Evolutionary conservation across 2,113 vertebrate genomes (phyloP).

Genomic region (Cavia porcellus): DNA sequence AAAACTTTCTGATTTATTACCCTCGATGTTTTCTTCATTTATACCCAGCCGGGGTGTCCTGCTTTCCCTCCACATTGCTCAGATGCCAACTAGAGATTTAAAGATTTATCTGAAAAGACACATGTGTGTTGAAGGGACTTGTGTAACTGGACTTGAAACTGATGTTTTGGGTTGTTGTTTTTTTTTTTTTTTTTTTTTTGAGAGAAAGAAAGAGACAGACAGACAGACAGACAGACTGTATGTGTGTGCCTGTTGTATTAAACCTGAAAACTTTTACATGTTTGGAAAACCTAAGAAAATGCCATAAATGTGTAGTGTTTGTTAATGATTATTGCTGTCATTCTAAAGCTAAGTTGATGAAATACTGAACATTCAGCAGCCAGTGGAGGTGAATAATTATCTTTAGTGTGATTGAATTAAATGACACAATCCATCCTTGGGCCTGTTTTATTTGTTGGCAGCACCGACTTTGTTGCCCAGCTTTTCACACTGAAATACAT

Average conservation of each 20-base stretch:
- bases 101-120: conserved; percentile 17
- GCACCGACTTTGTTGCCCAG: background rate
- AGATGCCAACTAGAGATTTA: conserved; percentile 16
- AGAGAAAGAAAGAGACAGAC: background rate
- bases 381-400: background rate
- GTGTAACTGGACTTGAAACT: background rate
- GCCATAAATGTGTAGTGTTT: background rate
- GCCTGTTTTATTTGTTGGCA: background rate
- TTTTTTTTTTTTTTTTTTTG: background rate
- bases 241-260: background rate
- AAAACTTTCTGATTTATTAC: background rate
- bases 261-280: conserved; percentile 23
- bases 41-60: background rate
- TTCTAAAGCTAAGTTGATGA: background rate
- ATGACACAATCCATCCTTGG: background rate
- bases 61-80: background rate
- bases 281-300: conserved; percentile 18
- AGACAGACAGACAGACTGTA: background rate
- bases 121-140: background rate
- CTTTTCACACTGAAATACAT: background rate
- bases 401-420: background rate
- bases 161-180: too few relatives aligned
- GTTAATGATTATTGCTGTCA: conserved; percentile 3
- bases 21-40: background rate
- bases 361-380: background rate